Conservation (phyloP, 1,140 invertebrate species). For the Stegodyphus mimosarum region DNA sequence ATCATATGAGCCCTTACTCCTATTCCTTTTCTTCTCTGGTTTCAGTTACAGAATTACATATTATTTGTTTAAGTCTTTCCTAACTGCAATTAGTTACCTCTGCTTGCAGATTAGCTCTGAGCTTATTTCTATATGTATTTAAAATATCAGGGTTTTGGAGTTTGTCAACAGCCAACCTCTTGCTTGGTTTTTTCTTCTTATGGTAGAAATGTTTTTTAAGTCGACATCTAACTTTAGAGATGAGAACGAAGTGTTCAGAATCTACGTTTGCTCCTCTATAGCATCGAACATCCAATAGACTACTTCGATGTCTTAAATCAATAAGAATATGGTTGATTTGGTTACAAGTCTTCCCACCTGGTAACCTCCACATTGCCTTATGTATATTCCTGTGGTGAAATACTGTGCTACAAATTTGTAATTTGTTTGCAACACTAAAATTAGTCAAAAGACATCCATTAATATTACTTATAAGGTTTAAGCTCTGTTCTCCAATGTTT, state of each 20-base stretch:
- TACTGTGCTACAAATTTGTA: too few species aligned
- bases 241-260: not conserved
- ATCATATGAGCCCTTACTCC: slow-evolving; percentile 1
- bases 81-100: not conserved
- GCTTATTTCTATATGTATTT: not conserved
- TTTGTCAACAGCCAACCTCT: not conserved
- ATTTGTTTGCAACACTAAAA: too few species aligned
- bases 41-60: not conserved
- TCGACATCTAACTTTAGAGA: not conserved
- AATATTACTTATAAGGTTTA: too few species aligned
- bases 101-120: not conserved
- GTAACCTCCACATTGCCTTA: too few species aligned
- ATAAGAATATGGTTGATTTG: too few species aligned
- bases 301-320: too few species aligned
- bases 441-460: too few species aligned
- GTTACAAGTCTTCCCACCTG: too few species aligned
- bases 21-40: slow-evolving; percentile 18
- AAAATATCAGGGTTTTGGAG: not conserved
- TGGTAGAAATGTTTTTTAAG: not conserved
- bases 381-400: too few species aligned
- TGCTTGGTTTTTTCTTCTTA: not conserved
- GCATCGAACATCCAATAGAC: too few species aligned
- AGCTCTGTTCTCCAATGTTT: too few species aligned
- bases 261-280: not conserved
- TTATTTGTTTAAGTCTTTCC: not conserved